Base-by-base conservation (phyloP, 1,140 invertebrate genomes). In the Bactericera cockerelli region DNA sequence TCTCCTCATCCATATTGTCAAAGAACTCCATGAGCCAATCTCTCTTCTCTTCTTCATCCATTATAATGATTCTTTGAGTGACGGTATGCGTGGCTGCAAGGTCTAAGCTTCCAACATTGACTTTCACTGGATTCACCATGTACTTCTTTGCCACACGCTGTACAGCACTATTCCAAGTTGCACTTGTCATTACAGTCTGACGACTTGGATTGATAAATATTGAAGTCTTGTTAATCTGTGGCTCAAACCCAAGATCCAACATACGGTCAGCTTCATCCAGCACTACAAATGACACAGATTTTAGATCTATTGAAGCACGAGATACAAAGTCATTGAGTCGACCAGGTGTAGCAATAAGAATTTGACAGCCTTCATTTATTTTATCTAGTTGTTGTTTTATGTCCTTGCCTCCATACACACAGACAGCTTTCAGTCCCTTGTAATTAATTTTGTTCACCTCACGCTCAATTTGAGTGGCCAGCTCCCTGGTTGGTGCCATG, bases 231-330 rank as follows among this genome's bases (percentile, higher is more conserved):
- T 83, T 76, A 57, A 94, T 93, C 67, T 93, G 88, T 67, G 86
- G 86, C 68, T 90, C 87, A 70, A 91, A 90, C 10, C 87, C 87
- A 82, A 90, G 83, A 64, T 90, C 86, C 57, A 87, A 70, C 86
- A 91, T 90, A 54, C 86, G 76, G 70, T 91, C 87, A 1, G 88
- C 90, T 75, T 93, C 90, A 72, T 94, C 90, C n/a, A 93, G 72
- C n/a, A 93, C 87, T 42, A 96, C 75, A 70, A 89, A 95, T 0
- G 89, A 89, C 22, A 91, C 82, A 21, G 81, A 77, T 16, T 76
- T 77, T 0, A 93, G 73, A 68, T 87, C 79, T 10, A 92, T 55
- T 39, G 59, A 60, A 69, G 68, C 68, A 57, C 76, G 68, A 77
- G 73, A 33, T 77, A 80, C 64, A 13, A 93, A 72, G 74, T 93